phyloP scores from a whole-genome alignment of 2,888 invertebrate genomes.

The Drosophila merina region DNA sequence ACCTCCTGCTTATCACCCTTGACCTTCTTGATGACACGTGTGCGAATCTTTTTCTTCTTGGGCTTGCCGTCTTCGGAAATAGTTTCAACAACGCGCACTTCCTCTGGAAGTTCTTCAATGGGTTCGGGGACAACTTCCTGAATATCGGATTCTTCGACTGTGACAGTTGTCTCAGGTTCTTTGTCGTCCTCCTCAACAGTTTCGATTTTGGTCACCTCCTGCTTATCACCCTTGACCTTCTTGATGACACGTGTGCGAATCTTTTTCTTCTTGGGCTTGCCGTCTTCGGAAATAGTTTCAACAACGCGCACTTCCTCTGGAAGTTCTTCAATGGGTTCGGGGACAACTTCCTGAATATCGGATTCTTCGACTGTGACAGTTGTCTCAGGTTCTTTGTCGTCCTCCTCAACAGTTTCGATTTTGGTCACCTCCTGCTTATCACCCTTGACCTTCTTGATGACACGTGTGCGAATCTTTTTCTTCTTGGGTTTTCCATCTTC shows the following conservation, averaged over 20 bases:
- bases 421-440: constrained; percentile 33
- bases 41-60: constrained; percentile 51
- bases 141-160: constrained; percentile 35
- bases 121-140: constrained; percentile 27
- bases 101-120: constrained; percentile 44
- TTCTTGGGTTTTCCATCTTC: constrained; percentile 31
- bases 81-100: constrained; percentile 43
- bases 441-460: constrained; percentile 36
- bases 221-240: constrained; percentile 42
- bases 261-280: constrained; percentile 30
- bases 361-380: constrained; percentile 28
- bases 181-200: constrained; percentile 50
- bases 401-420: constrained; percentile 34
- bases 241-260: constrained; percentile 38
- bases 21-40: constrained; percentile 51
- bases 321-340: constrained; percentile 20
- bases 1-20: constrained; percentile 58
- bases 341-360: neutral
- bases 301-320: constrained; percentile 47
- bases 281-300: constrained; percentile 46
- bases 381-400: constrained; percentile 21
- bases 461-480: constrained; percentile 33
- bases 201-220: constrained; percentile 45
- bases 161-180: constrained; percentile 41
- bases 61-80: constrained; percentile 45